phyloP scores from a whole-genome alignment of 2,888 invertebrate genomes.

The Tetranychus truncatus region DNA sequence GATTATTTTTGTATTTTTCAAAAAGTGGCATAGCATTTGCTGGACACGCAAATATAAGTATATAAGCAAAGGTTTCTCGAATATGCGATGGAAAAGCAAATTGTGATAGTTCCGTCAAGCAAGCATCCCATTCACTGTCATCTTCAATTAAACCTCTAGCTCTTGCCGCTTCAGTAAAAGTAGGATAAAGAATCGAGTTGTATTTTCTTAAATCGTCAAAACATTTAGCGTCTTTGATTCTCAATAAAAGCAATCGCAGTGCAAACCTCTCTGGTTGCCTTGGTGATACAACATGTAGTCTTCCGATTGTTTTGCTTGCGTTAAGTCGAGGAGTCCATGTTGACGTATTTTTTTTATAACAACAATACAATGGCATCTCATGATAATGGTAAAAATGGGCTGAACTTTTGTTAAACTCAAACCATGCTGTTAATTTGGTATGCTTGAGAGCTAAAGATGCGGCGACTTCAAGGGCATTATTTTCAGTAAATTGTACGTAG shows the following conservation, averaged over 20 bases:
- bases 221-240: slow-evolving; percentile 23
- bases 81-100: slow-evolving; percentile 23
- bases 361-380: slow-evolving; percentile 19
- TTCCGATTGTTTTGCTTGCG: slow-evolving; percentile 14
- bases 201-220: slow-evolving; percentile 28
- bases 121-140: slow-evolving; percentile 27
- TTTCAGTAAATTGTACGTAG: slow-evolving; percentile 24
- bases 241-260: slow-evolving; percentile 22
- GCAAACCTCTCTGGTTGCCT: slow-evolving; percentile 19
- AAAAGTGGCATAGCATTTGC: slow-evolving; percentile 22
- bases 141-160: slow-evolving; percentile 26
- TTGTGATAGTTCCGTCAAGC: slow-evolving; percentile 24
- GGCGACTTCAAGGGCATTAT: slow-evolving; percentile 23
- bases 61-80: slow-evolving; percentile 25
- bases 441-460: slow-evolving; percentile 6
- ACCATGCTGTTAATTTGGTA: slow-evolving; percentile 27
- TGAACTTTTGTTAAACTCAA: slow-evolving; percentile 24
- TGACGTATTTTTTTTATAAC: neutral
- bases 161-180: slow-evolving; percentile 25
- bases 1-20: slow-evolving; percentile 16
- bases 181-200: slow-evolving; percentile 21
- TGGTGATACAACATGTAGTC: slow-evolving; percentile 18
- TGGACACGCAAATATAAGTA: slow-evolving; percentile 19
- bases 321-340: slow-evolving; percentile 11
- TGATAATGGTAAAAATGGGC: slow-evolving; percentile 5